phyloP scores from a whole-genome alignment of 2,888 invertebrate genomes.

The Malacosoma neustria region DNA sequence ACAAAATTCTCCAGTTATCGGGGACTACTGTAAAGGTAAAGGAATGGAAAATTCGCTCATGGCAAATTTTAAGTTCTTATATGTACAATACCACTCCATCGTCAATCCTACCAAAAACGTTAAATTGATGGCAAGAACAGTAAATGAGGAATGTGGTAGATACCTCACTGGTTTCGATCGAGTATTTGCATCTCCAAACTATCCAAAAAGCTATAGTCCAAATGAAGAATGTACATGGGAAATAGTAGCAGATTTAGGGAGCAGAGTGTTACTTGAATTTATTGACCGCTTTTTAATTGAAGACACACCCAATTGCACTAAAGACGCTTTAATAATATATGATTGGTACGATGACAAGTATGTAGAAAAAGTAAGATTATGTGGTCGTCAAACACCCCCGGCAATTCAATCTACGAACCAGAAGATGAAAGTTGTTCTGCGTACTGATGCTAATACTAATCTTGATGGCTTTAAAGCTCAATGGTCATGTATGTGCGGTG shows the following conservation, averaged over 20 bases:
- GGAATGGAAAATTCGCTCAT: conserved; percentile 50
- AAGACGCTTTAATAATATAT: conserved; percentile 82
- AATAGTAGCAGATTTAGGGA: conserved; percentile 77
- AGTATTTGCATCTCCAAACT: conserved; percentile 74
- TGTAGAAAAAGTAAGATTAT: conserved; percentile 72
- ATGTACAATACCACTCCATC: conserved; percentile 82
- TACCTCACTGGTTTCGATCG: conserved; percentile 55
- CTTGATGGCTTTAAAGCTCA: conserved; percentile 83
- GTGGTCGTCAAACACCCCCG: conserved; percentile 78
- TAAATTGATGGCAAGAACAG: conserved; percentile 30
- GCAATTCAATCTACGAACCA: conserved; percentile 77
- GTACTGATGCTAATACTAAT: conserved; percentile 77
- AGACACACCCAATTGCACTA: conserved; percentile 78
- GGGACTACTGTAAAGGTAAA: conserved; percentile 77
- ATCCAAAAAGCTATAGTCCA: conserved; percentile 78
- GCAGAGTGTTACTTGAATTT: conserved; percentile 80
- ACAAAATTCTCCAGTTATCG: conserved; percentile 68
- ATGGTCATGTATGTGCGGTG: conserved; percentile 83
- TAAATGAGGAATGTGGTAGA: conserved; percentile 81
- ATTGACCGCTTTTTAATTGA: conserved; percentile 84
- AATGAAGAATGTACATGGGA: conserved; percentile 89
- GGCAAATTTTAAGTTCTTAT: conserved; percentile 68
- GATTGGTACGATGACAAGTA: conserved; percentile 73
- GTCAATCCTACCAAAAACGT: conserved; percentile 29
- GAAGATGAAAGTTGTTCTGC: conserved; percentile 81